phyloP scores from a whole-genome alignment of 2,797 vertebrate genomes.

The Miichthys miiuy region DNA sequence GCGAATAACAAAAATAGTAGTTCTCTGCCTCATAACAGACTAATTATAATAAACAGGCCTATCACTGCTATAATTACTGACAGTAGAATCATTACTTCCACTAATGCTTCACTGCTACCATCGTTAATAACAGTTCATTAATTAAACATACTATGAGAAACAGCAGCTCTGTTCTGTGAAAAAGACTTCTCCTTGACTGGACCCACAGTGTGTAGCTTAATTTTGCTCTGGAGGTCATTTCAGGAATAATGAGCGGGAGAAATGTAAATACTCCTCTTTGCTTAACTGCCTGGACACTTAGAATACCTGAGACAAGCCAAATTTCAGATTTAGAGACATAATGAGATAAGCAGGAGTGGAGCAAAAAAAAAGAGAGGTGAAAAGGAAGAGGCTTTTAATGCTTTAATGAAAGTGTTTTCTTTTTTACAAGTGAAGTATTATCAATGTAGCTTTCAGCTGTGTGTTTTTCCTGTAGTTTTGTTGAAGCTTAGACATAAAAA shows the following conservation, averaged over 20 bases:
- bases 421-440: background rate
- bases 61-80: conserved; percentile 67
- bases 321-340: conserved; percentile 34
- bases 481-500: background rate
- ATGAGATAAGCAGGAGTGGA: conserved; percentile 41
- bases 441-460: background rate
- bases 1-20: conserved; percentile 19
- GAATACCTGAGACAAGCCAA: conserved; percentile 49
- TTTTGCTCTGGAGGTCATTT: conserved; percentile 66
- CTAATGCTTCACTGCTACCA: conserved; percentile 52
- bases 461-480: background rate
- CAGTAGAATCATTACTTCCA: conserved; percentile 64
- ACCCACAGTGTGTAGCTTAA: conserved; percentile 45
- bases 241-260: conserved; percentile 67
- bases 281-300: conserved; percentile 27
- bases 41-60: conserved; percentile 67
- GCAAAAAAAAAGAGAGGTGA: background rate
- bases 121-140: conserved; percentile 74
- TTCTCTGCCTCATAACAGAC: conserved; percentile 18
- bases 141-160: conserved; percentile 74
- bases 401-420: background rate
- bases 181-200: conserved; percentile 55
- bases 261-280: conserved; percentile 69
- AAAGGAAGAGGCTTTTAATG: background rate
- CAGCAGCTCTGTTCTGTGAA: conserved; percentile 39